Evolutionary conservation across 2,888 invertebrate species (phyloP), one percentile per base, ranked within the genome.

Genomic region (Chrysomela aeneicollis): DNA sequence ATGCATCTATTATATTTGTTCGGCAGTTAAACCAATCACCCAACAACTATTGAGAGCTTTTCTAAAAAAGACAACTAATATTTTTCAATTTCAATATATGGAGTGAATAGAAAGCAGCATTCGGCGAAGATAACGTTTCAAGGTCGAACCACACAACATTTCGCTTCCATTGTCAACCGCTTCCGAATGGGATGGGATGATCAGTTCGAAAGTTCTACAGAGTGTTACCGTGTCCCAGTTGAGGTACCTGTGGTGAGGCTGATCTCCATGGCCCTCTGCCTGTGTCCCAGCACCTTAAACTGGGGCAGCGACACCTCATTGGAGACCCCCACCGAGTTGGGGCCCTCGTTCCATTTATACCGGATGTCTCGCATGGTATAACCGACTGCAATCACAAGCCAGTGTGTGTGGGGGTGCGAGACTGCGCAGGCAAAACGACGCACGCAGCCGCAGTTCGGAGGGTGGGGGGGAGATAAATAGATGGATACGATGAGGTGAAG

Each of bases 281-380:
- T 92, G 88, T 95, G 95, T 82, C 96, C 96, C 86, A 96, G 92
- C 85, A 96, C 95, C 90, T 95, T 94, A 92, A 97, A 97, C 88
- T 97, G 96, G 85, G 97, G 96, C 85, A 97, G 91, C 82, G 95
- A 94, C 86, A 96, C 95, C 87, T 95, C 95, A 86, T 92, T 92
- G 87, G 94, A 94, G 83, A 96, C 94, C 85, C 94, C 95, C 85
- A 97, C 95, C 84, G 95, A 94, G 88, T 93, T 92, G 83, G 93
- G 92, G 81, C 94, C 94, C 86, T 95, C 94, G 88, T 94, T 94
- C 96, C 96, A 96, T 86, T 93, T 94, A 91, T 96, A 96, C 83
- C 94, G 91, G 89, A 95, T 95, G 90, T 96, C 95, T 88, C 93
- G 90, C 94, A 95, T 95, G 86, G 95, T 95, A 91, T 96, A 96